A percentile compares a stretch with the other conserved stretches of the same genome.
phyloP scores from a whole-genome alignment of 2,113 vertebrate genomes.

The Morone chrysops region DNA sequence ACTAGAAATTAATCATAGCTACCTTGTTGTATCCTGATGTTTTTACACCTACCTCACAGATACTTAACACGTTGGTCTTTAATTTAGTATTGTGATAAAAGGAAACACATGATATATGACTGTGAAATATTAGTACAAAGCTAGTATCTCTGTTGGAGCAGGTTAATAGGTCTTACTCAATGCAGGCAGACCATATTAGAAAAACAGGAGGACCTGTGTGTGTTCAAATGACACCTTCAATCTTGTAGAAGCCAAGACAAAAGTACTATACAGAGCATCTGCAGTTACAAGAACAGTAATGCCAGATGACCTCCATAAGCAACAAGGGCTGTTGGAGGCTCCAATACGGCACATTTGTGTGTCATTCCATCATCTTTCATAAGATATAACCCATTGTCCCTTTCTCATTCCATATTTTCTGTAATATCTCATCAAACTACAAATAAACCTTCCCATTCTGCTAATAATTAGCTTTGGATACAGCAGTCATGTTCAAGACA shows the following conservation, averaged over 20 bases:
- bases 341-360: neutral
- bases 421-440: neutral
- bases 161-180: neutral
- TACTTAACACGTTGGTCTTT: conserved; percentile 6
- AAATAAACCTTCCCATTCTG: neutral
- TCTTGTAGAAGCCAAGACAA: conserved; percentile 4
- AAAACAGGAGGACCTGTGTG: neutral
- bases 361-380: conserved; percentile 9
- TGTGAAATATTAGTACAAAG: neutral
- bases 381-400: neutral
- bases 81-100: neutral
- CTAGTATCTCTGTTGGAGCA: neutral
- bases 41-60: neutral
- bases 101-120: neutral
- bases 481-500: neutral
- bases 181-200: neutral
- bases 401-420: neutral
- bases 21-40: neutral
- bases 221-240: conserved; percentile 31
- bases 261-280: conserved; percentile 24
- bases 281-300: conserved; percentile 41
- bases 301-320: conserved; percentile 33
- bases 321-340: neutral
- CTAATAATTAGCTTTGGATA: neutral
- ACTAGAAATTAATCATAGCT: conserved; percentile 5